phyloP scores from a whole-genome alignment of 2,797 vertebrate genomes.

The Acipenser ruthenus region DNA sequence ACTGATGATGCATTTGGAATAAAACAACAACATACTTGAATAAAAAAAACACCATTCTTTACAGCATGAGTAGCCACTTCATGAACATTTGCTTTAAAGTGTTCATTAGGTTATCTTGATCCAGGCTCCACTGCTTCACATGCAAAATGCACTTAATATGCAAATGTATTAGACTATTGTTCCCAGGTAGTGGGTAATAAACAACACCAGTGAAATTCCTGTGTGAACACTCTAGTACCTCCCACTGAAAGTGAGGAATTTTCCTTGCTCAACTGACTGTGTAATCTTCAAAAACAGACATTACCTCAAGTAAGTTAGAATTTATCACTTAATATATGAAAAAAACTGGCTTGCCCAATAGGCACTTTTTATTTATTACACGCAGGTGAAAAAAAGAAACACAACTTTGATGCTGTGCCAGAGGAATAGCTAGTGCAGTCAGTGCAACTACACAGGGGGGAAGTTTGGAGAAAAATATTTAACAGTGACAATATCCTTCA shows the following conservation, averaged over 20 bases:
- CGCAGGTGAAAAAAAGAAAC: no score
- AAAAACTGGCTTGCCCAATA: conserved; percentile 50
- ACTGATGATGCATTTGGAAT: no score
- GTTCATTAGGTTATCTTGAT: no score
- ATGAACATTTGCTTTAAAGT: no score
- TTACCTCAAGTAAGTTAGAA: conserved; percentile 60
- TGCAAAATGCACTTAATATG: conserved; percentile 49
- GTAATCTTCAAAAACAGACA: conserved; percentile 63
- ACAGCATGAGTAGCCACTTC: no score
- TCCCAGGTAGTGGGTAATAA: conserved; percentile 75
- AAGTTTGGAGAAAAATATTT: no score
- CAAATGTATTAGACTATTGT: conserved; percentile 67
- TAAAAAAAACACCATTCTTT: no score
- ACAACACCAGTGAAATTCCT: conserved; percentile 74
- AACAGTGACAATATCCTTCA: no score
- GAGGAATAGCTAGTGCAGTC: no score
- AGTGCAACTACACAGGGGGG: no score
- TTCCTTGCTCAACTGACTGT: conserved; percentile 62
- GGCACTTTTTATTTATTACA: not conserved
- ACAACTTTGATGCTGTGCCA: no score
- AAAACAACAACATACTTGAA: no score
- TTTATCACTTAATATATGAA: conserved; percentile 45
- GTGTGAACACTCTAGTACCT: conserved; percentile 68
- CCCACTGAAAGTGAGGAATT: conserved; percentile 67
- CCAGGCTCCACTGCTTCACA: conserved; percentile 8